Base-by-base conservation (phyloP, 2,888 invertebrate species). In the Acanthacorydalis orientalis region DNA sequence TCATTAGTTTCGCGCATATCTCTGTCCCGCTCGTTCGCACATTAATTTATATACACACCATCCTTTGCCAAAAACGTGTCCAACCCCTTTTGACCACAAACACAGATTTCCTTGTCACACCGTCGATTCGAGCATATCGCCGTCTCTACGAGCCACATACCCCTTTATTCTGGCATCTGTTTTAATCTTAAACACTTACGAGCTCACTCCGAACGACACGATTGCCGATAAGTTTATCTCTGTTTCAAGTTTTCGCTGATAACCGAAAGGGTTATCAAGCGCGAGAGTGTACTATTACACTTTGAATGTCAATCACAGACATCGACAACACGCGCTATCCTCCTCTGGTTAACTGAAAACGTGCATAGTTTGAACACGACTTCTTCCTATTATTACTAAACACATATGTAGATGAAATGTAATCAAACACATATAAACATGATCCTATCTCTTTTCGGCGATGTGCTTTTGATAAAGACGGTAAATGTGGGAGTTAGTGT, bases 31-130 rank as follows among this genome's bases (percentile, higher is more conserved):
- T 56, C 56, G 53, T 53, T 54, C 61, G 55, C 57, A 69, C 70
- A 69, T 70, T 70, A 74, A 73, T 73, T 72, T 70, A 69, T 71
- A 73, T 75, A 72, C 71, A 70, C 71, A 74, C 69, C 70, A 68
- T 76, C 75, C 75, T 75, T 74, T 73, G 72, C 73, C 71, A 72
- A 71, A 44, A 16, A 71, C 72, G 70, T 74, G 70, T 75, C 76
- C 77, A 69, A 72, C 77, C 77, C 75, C 73, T 73, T 68, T 67
- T 68, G 72, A 77, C 77, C 77, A 71, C 77, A 77, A 74, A 74
- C 71, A 69, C 72, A 70, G 69, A 66, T 72, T 72, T 72, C 72
- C 68, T 70, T 73, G 68, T 65, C 66, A 64, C 65, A 35, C 68
- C 64, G 67, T 62, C 63, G 63, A 48, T 59, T 64, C 59, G 57